Evolutionary conservation across 2,888 invertebrate genomes (phyloP).

Genomic region (Lochmaea capreae): DNA sequence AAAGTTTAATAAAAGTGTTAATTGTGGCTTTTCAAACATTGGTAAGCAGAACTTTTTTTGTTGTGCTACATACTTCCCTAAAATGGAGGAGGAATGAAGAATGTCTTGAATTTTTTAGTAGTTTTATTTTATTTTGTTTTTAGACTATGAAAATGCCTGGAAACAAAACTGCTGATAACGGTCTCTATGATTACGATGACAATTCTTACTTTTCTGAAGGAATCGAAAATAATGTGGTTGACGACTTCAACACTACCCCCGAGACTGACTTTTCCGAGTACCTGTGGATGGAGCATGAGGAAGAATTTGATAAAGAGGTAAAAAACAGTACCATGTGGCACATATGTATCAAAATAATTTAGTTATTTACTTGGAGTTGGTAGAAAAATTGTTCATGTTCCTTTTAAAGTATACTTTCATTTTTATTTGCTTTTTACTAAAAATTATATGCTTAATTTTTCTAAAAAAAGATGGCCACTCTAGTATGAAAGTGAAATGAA

Average conservation of each 20-base stretch:
- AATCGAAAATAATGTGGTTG: slow-evolving; percentile 57
- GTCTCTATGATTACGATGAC: slow-evolving; percentile 59
- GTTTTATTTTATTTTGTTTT: slow-evolving; percentile 39
- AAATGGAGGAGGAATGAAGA: slow-evolving; percentile 50
- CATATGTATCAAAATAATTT: background rate
- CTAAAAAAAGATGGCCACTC: background rate
- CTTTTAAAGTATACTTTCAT: background rate
- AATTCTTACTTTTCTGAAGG: slow-evolving; percentile 55
- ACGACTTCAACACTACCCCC: slow-evolving; percentile 65
- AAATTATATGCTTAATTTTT: background rate
- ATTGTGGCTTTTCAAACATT: slow-evolving; percentile 39
- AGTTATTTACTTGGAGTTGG: background rate
- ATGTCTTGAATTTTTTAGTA: slow-evolving; percentile 41
- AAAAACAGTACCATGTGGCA: slow-evolving; percentile 16
- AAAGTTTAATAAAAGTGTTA: slow-evolving; percentile 7
- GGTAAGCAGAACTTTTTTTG: slow-evolving; percentile 39
- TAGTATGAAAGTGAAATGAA: background rate
- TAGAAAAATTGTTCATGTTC: background rate
- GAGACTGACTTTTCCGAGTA: slow-evolving; percentile 88
- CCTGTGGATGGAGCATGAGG: slow-evolving; percentile 95
- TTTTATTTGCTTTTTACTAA: background rate
- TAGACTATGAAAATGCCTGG: slow-evolving; percentile 61
- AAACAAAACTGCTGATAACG: slow-evolving; percentile 58
- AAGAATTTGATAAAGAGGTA: slow-evolving; percentile 92
- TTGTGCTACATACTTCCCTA: slow-evolving; percentile 47